These are phyloP conservation scores for Pteronura brasiliensis DNA, from an alignment of 2,113 vertebrate species.

Conservation along the genomic window DNA sequence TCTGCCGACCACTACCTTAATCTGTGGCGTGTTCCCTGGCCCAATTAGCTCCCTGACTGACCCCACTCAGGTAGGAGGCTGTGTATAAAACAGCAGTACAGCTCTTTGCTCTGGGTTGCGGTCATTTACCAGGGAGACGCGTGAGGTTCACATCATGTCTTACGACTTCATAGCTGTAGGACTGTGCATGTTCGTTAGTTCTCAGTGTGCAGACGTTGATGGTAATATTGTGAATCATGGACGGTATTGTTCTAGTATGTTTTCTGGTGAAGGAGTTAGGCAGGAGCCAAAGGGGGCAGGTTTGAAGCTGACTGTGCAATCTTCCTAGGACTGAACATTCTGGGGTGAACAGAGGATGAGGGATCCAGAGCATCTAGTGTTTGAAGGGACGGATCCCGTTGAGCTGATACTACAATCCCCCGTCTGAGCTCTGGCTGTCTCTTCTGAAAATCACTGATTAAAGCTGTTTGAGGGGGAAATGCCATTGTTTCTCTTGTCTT, in stretches of 20 bases:
- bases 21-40: not conserved
- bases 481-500: not conserved
- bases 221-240: accelerated
- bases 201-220: accelerated
- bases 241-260: not conserved
- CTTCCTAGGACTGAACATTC: not conserved
- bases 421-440: accelerated
- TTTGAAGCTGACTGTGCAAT: accelerated
- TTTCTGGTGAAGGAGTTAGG: not conserved
- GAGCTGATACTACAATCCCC: not conserved
- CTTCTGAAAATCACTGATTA: not conserved
- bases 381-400: not conserved
- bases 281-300: not conserved
- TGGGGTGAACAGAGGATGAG: not conserved
- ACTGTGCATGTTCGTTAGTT: accelerated
- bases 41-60: not conserved
- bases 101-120: not conserved
- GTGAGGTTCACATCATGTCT: not conserved
- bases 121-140: not conserved
- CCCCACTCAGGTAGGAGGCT: not conserved
- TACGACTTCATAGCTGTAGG: not conserved
- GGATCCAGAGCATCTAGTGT: not conserved
- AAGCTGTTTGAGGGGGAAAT: not conserved
- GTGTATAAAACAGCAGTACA: not conserved
- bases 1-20: not conserved